Evolutionary conservation across 92 coral and sea anemone species (phyloP).

Genomic region (Phenganax stokvisi): DNA sequence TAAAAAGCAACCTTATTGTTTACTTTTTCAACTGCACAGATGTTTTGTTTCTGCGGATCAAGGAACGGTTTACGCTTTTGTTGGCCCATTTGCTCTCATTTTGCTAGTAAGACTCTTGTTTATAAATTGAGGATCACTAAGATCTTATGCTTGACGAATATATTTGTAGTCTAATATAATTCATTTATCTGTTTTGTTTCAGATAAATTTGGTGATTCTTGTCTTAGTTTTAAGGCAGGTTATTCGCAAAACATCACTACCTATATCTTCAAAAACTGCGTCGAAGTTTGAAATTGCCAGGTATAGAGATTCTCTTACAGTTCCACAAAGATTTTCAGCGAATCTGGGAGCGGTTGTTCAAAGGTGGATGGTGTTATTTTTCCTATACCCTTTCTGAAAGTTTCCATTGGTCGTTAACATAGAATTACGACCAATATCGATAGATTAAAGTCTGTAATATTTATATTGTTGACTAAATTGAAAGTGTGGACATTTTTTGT

Average conservation of each 20-base stretch:
- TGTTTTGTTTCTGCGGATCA: constrained; percentile 33
- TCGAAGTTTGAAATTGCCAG: constrained; percentile 27
- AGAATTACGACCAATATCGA: too few species aligned
- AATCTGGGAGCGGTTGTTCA: too few species aligned
- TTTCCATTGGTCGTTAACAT: too few species aligned
- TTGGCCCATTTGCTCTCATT: constrained; percentile 27
- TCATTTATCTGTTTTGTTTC: not conserved
- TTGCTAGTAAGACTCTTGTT: constrained; percentile 7
- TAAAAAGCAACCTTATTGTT: not conserved
- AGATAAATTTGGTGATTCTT: constrained; percentile 31
- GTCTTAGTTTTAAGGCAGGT: constrained; percentile 32
- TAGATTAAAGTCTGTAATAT: too few species aligned
- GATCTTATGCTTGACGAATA: not conserved
- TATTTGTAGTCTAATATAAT: not conserved
- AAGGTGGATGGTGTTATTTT: too few species aligned
- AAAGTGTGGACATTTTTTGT: too few species aligned
- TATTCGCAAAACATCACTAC: constrained; percentile 27
- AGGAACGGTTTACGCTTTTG: constrained; percentile 29
- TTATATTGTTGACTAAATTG: too few species aligned
- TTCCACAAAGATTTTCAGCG: not conserved
- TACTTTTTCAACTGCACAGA: not conserved
- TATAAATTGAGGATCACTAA: not conserved
- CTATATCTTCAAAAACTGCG: constrained; percentile 29
- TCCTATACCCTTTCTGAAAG: too few species aligned
- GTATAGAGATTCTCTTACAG: not conserved